Evolutionary conservation across 2,888 invertebrate species (phyloP).

Genomic region (Sinodicranocentrus sp.): DNA sequence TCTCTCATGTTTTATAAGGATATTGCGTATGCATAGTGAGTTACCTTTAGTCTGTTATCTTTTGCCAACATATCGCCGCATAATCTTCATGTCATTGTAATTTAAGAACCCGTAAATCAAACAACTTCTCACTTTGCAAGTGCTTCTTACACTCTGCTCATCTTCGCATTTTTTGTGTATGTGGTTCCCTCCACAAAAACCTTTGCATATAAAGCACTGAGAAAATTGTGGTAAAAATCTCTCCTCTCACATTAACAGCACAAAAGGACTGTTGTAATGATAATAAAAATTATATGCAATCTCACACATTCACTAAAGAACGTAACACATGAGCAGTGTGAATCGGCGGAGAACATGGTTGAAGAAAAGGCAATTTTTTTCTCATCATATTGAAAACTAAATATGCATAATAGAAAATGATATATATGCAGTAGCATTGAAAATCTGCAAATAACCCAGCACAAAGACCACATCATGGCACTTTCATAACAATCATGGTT

Average conservation of each 20-base stretch:
- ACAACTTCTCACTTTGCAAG: constrained; percentile 59
- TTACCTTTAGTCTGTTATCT: constrained; percentile 30
- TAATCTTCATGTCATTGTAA: constrained; percentile 65
- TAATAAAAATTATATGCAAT: constrained; percentile 27
- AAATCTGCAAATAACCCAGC: too few relatives aligned
- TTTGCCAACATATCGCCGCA: constrained; percentile 49
- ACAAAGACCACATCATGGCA: too few relatives aligned
- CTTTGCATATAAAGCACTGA: constrained; percentile 24
- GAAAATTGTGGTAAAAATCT: constrained; percentile 52
- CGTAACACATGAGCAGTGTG: not conserved
- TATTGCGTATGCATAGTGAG: constrained; percentile 13
- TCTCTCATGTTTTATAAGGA: constrained; percentile 33
- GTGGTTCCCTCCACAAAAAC: not conserved
- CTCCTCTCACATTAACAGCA: constrained; percentile 18
- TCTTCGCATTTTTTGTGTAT: not conserved
- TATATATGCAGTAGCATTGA: too few relatives aligned
- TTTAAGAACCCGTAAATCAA: constrained; percentile 64
- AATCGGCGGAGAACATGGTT: constrained; percentile 3
- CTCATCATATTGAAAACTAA: too few relatives aligned
- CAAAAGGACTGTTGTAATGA: constrained; percentile 11
- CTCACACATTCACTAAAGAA: constrained; percentile 7
- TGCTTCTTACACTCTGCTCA: constrained; percentile 7
- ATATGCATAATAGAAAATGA: too few relatives aligned
- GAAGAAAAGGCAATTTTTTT: not conserved
- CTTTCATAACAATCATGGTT: too few relatives aligned